A percentile compares a stretch with the other conserved stretches of the same genome.
phyloP scores from a whole-genome alignment of 2,888 invertebrate species.

The Vesta saturnalis region DNA sequence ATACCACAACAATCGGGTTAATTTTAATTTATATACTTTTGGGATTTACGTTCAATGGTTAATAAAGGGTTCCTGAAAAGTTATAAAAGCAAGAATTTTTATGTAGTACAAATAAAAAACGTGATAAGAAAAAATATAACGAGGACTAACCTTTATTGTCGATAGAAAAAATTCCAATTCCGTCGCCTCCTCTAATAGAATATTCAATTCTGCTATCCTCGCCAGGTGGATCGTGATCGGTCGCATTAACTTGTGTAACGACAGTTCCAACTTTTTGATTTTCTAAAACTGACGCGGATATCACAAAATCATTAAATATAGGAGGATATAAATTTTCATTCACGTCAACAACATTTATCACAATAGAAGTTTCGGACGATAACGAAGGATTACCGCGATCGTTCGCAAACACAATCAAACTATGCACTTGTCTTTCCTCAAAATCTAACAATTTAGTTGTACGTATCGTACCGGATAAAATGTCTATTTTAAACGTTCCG shows the following conservation, averaged over 20 bases:
- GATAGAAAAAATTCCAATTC: conserved; percentile 91
- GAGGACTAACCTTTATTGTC: conserved; percentile 85
- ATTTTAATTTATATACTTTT: no score
- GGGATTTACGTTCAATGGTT: no score
- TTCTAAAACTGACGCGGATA: conserved; percentile 79
- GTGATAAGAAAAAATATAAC: no score
- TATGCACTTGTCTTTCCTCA: conserved; percentile 89
- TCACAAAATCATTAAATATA: conserved; percentile 82
- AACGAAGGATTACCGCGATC: conserved; percentile 88
- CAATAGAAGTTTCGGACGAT: conserved; percentile 80
- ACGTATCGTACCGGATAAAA: conserved; percentile 85
- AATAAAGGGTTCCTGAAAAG: no score
- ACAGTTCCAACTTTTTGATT: conserved; percentile 80
- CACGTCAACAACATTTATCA: conserved; percentile 91
- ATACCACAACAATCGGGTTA: no score
- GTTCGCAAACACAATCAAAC: conserved; percentile 83
- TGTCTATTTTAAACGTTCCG: conserved; percentile 83
- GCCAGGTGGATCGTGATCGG: conserved; percentile 82
- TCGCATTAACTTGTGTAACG: conserved; percentile 81
- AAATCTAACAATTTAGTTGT: conserved; percentile 84
- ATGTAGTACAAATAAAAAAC: no score
- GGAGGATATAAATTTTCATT: conserved; percentile 92
- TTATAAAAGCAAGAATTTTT: no score
- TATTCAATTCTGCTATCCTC: conserved; percentile 86
- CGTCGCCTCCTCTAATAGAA: conserved; percentile 88